phyloP scores from a whole-genome alignment of 2,888 invertebrate genomes.

The Tetramorium bicarinatum region DNA sequence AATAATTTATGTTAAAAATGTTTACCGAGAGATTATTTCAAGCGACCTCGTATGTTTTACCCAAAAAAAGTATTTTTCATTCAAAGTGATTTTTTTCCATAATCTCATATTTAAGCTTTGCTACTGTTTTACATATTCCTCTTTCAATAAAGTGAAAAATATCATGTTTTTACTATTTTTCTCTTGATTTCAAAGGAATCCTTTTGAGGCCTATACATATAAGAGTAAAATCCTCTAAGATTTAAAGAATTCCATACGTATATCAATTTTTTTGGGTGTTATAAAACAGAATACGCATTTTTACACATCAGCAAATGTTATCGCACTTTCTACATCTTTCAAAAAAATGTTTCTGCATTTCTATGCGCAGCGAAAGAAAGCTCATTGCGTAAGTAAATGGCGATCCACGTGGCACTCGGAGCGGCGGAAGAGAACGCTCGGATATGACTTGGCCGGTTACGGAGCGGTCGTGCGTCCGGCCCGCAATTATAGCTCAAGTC shows the following conservation, averaged over 20 bases:
- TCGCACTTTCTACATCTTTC: neutral
- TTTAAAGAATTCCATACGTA: too few species aligned
- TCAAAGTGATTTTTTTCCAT: too few species aligned
- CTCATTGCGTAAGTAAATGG: slow-evolving; percentile 34
- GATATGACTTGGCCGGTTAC: slow-evolving; percentile 74
- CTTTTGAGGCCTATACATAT: too few species aligned
- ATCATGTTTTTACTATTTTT: too few species aligned
- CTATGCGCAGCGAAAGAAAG: slow-evolving; percentile 24
- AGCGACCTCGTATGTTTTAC: too few species aligned
- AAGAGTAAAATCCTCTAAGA: too few species aligned
- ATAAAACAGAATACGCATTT: neutral
- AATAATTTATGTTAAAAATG: neutral
- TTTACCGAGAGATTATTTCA: neutral
- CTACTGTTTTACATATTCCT: too few species aligned
- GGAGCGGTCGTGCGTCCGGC: slow-evolving; percentile 68
- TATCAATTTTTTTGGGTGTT: neutral
- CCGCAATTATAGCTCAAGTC: slow-evolving; percentile 74
- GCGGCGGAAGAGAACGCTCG: slow-evolving; percentile 28
- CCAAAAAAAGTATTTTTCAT: too few species aligned
- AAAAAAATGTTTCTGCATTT: neutral
- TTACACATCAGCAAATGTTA: neutral
- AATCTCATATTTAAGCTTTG: too few species aligned
- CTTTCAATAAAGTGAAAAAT: too few species aligned
- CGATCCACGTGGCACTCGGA: slow-evolving; percentile 30
- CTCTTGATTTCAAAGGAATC: too few species aligned